A percentile compares a stretch with the other conserved stretches of the same genome.
These are phyloP conservation scores for Rhinogobio ventralis DNA, from an alignment of 2,797 vertebrate genomes.

Conservation along the genomic window DNA sequence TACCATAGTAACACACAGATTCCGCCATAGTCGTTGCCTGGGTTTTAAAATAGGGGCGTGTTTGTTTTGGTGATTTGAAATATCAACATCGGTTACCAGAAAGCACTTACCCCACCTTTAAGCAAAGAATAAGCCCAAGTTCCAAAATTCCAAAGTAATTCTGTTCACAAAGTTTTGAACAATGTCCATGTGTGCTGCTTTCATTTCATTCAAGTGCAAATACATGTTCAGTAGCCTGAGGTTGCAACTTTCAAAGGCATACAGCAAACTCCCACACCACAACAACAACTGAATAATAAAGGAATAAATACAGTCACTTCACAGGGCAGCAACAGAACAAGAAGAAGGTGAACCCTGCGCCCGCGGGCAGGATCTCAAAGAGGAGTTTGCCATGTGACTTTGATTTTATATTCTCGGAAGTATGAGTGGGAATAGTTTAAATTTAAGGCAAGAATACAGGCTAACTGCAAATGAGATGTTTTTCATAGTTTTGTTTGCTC, in stretches of 20 bases:
- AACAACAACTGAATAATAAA: neutral
- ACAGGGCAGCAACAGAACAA: neutral
- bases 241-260: neutral
- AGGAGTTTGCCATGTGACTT: neutral
- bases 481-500: neutral
- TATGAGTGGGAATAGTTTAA: neutral
- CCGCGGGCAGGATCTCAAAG: neutral
- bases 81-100: no score
- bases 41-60: no score
- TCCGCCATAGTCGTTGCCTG: no score
- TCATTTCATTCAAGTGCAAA: constrained; percentile 9
- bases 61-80: no score
- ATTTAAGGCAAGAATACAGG: neutral
- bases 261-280: constrained; percentile 10
- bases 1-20: no score
- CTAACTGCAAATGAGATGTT: neutral
- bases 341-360: neutral
- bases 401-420: neutral
- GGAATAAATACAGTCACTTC: neutral
- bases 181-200: neutral
- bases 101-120: no score
- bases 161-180: neutral
- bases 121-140: no score
- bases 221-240: neutral
- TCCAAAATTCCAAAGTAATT: neutral